phyloP scores from a whole-genome alignment of 2,113 vertebrate genomes.

The Macrotis lagotis region DNA sequence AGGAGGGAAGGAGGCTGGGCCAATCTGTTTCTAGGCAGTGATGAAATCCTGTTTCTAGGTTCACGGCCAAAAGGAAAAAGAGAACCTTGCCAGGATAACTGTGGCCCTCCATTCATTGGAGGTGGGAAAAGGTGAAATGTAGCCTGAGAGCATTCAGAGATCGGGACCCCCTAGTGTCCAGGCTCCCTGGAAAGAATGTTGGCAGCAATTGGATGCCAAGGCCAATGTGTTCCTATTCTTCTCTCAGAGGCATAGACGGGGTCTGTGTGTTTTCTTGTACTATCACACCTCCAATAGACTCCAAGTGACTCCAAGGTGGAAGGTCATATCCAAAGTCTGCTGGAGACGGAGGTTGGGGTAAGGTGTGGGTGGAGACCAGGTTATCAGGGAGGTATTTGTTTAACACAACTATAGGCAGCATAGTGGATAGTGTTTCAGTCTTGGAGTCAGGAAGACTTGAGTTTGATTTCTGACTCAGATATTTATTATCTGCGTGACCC shows the following conservation, averaged over 20 bases:
- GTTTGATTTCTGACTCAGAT: neutral
- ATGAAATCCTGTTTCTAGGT: neutral
- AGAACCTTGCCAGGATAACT: neutral
- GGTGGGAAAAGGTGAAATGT: neutral
- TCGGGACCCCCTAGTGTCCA: neutral
- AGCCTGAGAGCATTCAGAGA: neutral
- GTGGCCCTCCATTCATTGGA: neutral
- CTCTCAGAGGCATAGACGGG: neutral
- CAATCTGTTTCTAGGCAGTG: slow-evolving; percentile 1
- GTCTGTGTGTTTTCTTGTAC: neutral
- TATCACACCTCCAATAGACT: neutral
- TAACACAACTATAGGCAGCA: neutral
- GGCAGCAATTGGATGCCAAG: neutral
- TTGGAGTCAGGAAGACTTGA: neutral
- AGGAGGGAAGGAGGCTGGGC: neutral
- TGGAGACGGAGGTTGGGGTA: neutral
- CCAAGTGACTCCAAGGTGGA: neutral
- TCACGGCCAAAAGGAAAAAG: neutral
- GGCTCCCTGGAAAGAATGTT: neutral
- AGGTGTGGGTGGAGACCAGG: neutral
- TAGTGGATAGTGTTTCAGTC: neutral
- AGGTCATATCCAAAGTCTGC: neutral
- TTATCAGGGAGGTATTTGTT: neutral
- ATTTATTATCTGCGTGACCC: neutral
- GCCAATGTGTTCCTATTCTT: neutral